These are phyloP conservation scores for Micrastur ruficollis DNA, from an alignment of 2,797 vertebrate species.

Conservation along the genomic window DNA sequence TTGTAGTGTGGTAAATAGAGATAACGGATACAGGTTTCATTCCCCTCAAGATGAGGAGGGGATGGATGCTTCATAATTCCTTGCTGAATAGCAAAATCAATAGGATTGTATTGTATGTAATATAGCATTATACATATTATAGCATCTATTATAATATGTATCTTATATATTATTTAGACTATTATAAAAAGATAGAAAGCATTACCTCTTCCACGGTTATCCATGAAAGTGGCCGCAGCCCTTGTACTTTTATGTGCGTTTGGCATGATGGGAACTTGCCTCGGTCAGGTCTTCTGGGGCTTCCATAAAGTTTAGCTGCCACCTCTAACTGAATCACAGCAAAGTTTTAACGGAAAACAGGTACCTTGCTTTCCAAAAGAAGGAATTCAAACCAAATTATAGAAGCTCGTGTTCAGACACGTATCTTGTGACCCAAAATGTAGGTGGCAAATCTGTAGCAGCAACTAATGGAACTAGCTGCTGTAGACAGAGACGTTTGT, in stretches of 20 bases:
- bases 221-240: neutral
- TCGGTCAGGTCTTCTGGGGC: neutral
- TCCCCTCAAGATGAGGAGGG: neutral
- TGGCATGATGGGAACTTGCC: neutral
- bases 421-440: neutral
- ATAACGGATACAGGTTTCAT: neutral
- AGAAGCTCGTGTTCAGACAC: neutral
- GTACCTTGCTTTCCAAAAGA: neutral
- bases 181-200: neutral
- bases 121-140: neutral
- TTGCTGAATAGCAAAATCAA: neutral
- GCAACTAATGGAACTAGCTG: neutral
- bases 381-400: neutral
- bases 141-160: neutral
- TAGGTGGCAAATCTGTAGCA: neutral
- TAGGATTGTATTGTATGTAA: neutral
- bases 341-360: neutral
- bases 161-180: neutral
- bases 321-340: neutral
- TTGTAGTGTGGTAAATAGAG: neutral
- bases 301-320: neutral
- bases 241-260: neutral
- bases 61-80: neutral
- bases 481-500: neutral
- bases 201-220: neutral